A percentile compares a stretch with the other conserved stretches of the same genome.
phyloP scores from a whole-genome alignment of 2,888 invertebrate genomes.

The Cabera pusaria region DNA sequence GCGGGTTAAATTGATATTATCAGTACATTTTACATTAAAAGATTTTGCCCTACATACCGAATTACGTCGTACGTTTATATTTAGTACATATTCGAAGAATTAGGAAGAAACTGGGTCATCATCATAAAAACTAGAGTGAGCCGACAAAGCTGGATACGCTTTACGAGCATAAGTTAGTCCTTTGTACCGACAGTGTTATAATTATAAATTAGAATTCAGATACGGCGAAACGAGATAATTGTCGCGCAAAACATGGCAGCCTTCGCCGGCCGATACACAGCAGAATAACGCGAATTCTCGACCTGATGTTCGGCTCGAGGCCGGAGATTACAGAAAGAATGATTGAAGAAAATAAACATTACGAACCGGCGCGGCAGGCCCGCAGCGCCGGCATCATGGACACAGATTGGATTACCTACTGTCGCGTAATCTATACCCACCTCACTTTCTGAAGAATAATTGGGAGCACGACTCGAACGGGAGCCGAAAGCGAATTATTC shows the following conservation, averaged over 20 bases:
- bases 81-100: slow-evolving; percentile 33
- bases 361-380: slow-evolving; percentile 1
- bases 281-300: background rate
- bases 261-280: background rate
- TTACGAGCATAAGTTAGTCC: slow-evolving; percentile 14
- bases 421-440: slow-evolving; percentile 3
- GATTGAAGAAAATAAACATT: slow-evolving; percentile 8
- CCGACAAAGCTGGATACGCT: slow-evolving; percentile 8
- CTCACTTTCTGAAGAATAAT: slow-evolving; percentile 5
- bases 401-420: slow-evolving; percentile 6
- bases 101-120: slow-evolving; percentile 40
- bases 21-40: slow-evolving; percentile 8
- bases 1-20: slow-evolving; percentile 3
- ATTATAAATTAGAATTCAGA: slow-evolving; percentile 5
- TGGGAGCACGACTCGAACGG: slow-evolving; percentile 2
- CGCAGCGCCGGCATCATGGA: slow-evolving; percentile 1
- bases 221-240: slow-evolving; percentile 3
- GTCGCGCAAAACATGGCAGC: slow-evolving; percentile 5
- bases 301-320: slow-evolving; percentile 5
- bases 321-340: slow-evolving; percentile 7
- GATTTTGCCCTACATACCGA: slow-evolving; percentile 13
- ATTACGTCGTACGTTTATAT: slow-evolving; percentile 19
- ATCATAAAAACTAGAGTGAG: slow-evolving; percentile 39
- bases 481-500: slow-evolving; percentile 1
- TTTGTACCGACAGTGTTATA: slow-evolving; percentile 12